These are phyloP conservation scores for Cantharis rufa DNA, from an alignment of 2,888 invertebrate genomes.

Conservation along the genomic window DNA sequence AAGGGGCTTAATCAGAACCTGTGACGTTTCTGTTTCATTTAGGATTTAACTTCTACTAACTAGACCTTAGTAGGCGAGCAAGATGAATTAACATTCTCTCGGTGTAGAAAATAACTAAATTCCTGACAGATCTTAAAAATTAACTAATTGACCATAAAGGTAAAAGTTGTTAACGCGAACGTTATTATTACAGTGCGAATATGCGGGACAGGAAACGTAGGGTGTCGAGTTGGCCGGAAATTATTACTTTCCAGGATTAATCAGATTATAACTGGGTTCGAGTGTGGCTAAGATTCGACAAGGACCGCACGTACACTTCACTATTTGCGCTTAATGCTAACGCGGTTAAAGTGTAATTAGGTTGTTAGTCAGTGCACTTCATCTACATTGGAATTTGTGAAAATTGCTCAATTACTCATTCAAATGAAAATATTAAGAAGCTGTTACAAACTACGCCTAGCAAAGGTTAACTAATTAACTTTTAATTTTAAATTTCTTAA, in stretches of 20 bases:
- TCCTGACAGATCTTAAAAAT: slow-evolving; percentile 8
- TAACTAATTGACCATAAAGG: slow-evolving; percentile 21
- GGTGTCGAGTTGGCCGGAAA: slow-evolving; percentile 50
- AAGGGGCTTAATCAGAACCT: slow-evolving; percentile 34
- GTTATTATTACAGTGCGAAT: slow-evolving; percentile 32
- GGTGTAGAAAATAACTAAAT: not conserved
- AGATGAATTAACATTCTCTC: slow-evolving; percentile 8
- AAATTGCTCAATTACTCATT: slow-evolving; percentile 30
- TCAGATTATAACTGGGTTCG: slow-evolving; percentile 51
- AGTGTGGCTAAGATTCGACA: slow-evolving; percentile 35
- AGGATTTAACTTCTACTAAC: slow-evolving; percentile 32
- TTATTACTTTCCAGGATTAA: slow-evolving; percentile 52
- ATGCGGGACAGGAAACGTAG: slow-evolving; percentile 36
- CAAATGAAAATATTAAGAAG: not conserved
- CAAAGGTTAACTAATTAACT: not conserved
- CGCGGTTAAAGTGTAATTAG: slow-evolving; percentile 37
- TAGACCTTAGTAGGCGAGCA: slow-evolving; percentile 9
- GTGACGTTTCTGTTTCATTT: slow-evolving; percentile 31
- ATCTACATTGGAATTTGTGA: slow-evolving; percentile 27
- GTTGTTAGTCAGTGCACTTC: slow-evolving; percentile 33
- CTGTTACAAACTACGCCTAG: not conserved
- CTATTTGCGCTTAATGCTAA: slow-evolving; percentile 39
- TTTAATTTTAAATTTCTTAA: not conserved
- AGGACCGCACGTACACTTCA: slow-evolving; percentile 35
- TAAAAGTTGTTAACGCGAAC: slow-evolving; percentile 15